Evolutionary conservation across 2,113 vertebrate species (phyloP), one percentile per base, ranked within the genome.

Genomic region (Addax nasomaculatus): DNA sequence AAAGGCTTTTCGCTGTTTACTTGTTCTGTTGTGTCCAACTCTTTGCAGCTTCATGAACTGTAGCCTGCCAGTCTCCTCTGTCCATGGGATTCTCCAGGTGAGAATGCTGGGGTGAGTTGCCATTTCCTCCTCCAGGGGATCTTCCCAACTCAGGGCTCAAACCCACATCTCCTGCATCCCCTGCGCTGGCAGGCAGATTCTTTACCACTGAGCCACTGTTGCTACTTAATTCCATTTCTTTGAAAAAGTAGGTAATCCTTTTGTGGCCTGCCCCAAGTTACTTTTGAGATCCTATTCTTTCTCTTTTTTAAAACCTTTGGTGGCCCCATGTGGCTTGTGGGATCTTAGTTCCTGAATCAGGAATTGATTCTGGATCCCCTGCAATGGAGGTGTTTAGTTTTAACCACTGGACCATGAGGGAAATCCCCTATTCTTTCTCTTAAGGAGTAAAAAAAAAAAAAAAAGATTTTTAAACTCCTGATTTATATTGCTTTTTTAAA

Each of bases 131-230:
- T 76, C 19, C 11, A 73, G 11, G 36, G 6, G 6, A 25, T 27
- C 70, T 76, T 76, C 25, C 36, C 36, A 43, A 43, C 23, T 13
- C 36, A 39, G 39, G 70, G 12, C 6, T 76, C 36, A 76, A 76
- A 43, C 12, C 6, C 36, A 43, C 70, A 27, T 43, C 23, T 39
- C 23, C 36, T 43, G 70, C 0, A 0, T 43, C 23, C 43, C 5
- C 36, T 76, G 36, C 11, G 4, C 7, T 39, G 23, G 36, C 36
- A 76, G 36, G 36, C 23, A 27, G 23, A 76, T 27, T 76, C 36
- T 43, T 76, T 25, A 14, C 36, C 6, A 25, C 36, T 27, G 70
- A 76, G 11, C 6, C 23, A 76, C 36, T 36, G 39, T 9, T 19
- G 21, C n/a, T 73, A 57, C 15, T 51, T 90, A 30, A 58, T 80